Evolutionary conservation across 2,797 vertebrate genomes (phyloP), one percentile per base, ranked within the genome.

Genomic region (Coilia nasus): DNA sequence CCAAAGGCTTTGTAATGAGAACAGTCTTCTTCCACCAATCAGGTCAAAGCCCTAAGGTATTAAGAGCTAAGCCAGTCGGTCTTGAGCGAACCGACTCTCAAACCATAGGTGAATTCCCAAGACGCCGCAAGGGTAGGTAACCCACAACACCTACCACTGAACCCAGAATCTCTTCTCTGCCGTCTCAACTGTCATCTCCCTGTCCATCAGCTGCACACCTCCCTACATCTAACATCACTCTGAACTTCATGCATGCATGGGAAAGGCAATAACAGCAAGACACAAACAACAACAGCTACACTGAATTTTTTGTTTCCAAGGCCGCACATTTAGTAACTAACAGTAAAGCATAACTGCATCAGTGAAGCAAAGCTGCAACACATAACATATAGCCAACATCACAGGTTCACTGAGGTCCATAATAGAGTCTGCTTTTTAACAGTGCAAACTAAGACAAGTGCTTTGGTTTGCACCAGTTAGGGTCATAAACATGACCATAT

Each of bases 11-110:
- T 95, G 89, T 97, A 98, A 97, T 96, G 95, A 97, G 97, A 95
- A 75, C 94, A 96, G 96, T 99, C 96, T 99, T 99, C 95, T 99
- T 98, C 94, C 91, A 93, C 94, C 95, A 95, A 96, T 96, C 95
- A 99, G 98, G 98, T 99, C 98, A 99, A 93, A 99, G 98, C 94
- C 98, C 98, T 97, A 99, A 98, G 98, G 97, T 98, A 97, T 97
- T 98, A 98, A 98, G 98, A 97, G 96, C 96, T 96, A 98, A 99
- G 96, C 96, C 96, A 94, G 96, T 97, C 93, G 96, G 96, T 97
- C 98, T 99, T 98, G 98, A 98, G 96, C 97, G 98, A 98, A 99
- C 97, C 93, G 98, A 99, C 97, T 99, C 98, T 96, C 98, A 99
- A 97, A 99, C 98, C 96, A 93, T 99, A 97, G 98, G 97, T 96